Conservation (phyloP, 2,113 vertebrate species). For the Oreochromis aureus region DNA sequence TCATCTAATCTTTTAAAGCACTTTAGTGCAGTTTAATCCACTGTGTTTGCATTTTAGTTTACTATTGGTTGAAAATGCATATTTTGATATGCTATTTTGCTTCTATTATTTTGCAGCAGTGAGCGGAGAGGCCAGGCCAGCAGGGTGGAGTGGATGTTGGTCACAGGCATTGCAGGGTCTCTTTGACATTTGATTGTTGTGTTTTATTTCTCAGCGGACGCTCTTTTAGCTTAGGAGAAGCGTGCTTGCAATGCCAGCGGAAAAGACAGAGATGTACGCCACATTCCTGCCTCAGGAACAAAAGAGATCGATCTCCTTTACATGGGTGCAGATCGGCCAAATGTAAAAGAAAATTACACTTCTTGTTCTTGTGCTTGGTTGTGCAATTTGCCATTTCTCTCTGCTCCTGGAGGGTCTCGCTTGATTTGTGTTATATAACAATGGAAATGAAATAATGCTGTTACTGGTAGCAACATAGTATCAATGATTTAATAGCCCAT, state of each 20-base stretch:
- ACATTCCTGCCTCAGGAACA: background rate
- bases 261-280: background rate
- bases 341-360: background rate
- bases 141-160: background rate
- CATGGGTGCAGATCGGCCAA: background rate
- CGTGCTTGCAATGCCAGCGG: background rate
- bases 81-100: background rate
- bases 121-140: background rate
- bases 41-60: background rate
- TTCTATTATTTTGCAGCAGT: background rate
- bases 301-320: background rate
- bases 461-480: constrained; percentile 34
- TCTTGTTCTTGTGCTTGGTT: background rate
- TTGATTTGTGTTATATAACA: constrained; percentile 46
- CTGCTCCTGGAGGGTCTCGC: background rate
- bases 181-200: constrained; percentile 23
- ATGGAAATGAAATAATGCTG: constrained; percentile 41
- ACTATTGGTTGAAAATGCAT: background rate
- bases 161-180: background rate
- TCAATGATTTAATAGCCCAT: constrained; percentile 55
- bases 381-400: background rate
- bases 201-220: background rate
- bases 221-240: background rate
- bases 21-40: background rate
- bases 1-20: background rate